Conservation (phyloP, 2,888 invertebrate genomes). For the Apamea monoglypha region DNA sequence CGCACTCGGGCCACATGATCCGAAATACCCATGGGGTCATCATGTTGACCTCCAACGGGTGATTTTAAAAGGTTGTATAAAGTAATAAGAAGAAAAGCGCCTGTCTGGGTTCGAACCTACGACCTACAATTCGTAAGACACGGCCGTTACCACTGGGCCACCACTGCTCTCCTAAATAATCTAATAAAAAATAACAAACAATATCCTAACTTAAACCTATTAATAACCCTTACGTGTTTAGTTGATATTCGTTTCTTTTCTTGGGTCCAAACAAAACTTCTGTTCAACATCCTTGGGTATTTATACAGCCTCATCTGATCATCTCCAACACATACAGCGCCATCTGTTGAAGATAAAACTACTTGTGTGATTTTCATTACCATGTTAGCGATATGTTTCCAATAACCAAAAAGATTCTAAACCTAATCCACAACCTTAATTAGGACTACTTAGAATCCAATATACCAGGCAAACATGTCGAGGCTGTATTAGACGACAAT, state of each 20-base stretch:
- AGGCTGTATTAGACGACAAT: slow-evolving; percentile 42
- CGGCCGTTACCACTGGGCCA: too few relatives aligned
- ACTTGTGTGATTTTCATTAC: background rate
- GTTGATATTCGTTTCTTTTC: background rate
- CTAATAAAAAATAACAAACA: background rate
- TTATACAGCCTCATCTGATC: background rate
- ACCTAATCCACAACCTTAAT: slow-evolving; percentile 35
- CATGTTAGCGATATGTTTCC: background rate
- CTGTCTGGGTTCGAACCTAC: too few relatives aligned
- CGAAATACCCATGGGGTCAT: too few relatives aligned
- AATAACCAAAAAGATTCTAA: background rate
- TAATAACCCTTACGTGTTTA: background rate
- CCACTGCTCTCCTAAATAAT: too few relatives aligned
- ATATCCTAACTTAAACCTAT: background rate
- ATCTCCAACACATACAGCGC: background rate
- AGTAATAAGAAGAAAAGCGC: background rate
- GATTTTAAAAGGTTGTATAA: background rate
- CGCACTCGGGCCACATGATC: too few relatives aligned
- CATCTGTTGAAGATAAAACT: background rate
- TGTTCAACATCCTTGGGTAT: background rate
- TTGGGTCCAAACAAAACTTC: background rate
- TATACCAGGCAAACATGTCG: slow-evolving; percentile 60
- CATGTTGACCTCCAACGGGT: too few relatives aligned
- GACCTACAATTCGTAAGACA: too few relatives aligned
- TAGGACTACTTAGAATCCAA: slow-evolving; percentile 43